A percentile compares a stretch with the other conserved stretches of the same genome.
These are phyloP conservation scores for Heliconius sara DNA, from an alignment of 2,888 invertebrate genomes.

Conservation along the genomic window DNA sequence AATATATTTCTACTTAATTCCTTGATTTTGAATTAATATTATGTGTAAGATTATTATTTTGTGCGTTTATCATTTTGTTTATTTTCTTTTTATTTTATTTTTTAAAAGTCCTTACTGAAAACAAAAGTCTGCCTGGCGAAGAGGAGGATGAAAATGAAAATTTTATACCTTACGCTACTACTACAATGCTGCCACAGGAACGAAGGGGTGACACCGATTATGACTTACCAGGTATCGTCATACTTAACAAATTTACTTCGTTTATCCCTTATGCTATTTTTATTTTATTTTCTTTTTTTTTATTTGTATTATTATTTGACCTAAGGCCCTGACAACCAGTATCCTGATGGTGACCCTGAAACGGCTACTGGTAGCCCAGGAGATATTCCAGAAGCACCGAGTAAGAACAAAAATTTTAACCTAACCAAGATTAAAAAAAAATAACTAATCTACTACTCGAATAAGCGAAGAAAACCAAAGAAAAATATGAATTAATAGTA, in stretches of 20 bases:
- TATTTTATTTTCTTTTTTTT: not conserved
- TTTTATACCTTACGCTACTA: not conserved
- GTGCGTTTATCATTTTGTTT: not conserved
- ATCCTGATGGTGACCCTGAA: not conserved
- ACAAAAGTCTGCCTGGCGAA: not conserved
- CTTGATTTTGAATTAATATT: too few species aligned
- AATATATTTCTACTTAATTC: too few species aligned
- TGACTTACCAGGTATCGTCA: constrained; percentile 13
- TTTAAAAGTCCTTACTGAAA: not conserved
- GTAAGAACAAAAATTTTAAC: not conserved
- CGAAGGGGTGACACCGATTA: constrained; percentile 14
- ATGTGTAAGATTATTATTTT: not conserved
- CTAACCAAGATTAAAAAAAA: too few species aligned
- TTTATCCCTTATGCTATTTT: not conserved
- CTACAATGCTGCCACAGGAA: not conserved
- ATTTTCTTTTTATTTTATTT: not conserved
- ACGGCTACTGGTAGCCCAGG: constrained; percentile 3
- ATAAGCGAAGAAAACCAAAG: too few species aligned
- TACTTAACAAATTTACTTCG: not conserved
- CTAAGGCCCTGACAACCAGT: constrained; percentile 14
- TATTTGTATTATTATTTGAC: constrained; percentile 19
- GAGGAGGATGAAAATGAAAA: constrained; percentile 13
- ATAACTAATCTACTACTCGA: too few species aligned
- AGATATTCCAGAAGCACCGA: constrained; percentile 4
- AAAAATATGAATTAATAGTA: too few species aligned